Evolutionary conservation across 2,888 invertebrate genomes (phyloP).

Genomic region (Thymelicus lineola): DNA sequence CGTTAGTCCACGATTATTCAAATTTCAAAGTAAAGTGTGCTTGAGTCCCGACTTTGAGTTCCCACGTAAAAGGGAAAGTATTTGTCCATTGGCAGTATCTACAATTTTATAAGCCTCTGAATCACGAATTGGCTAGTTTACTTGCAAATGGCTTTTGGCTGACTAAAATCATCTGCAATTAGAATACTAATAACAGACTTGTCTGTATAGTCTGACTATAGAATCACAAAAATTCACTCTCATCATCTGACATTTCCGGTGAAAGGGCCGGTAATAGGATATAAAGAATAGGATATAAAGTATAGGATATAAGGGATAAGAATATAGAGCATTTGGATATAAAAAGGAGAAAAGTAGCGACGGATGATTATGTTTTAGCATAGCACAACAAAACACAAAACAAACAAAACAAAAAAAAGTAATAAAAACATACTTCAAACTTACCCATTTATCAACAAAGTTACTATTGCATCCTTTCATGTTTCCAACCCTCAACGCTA

Average conservation of each 20-base stretch:
- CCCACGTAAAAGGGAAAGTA: slow-evolving; percentile 56
- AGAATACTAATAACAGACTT: background rate
- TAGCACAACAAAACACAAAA: too few relatives aligned
- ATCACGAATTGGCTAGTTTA: slow-evolving; percentile 32
- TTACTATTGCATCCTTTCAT: background rate
- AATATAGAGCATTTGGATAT: too few relatives aligned
- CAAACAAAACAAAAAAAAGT: too few relatives aligned
- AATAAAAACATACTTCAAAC: too few relatives aligned
- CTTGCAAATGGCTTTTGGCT: slow-evolving; percentile 31
- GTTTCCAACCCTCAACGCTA: background rate
- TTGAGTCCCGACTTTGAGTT: slow-evolving; percentile 35
- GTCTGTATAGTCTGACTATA: too few relatives aligned
- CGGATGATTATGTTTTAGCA: too few relatives aligned
- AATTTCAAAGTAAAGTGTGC: background rate
- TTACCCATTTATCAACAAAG: background rate
- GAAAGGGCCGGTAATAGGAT: too few relatives aligned
- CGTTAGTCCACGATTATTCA: background rate
- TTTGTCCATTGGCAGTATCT: slow-evolving; percentile 43
- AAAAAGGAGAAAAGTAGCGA: too few relatives aligned
- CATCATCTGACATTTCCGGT: too few relatives aligned
- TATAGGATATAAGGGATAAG: too few relatives aligned
- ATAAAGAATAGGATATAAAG: too few relatives aligned
- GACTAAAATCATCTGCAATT: slow-evolving; percentile 22
- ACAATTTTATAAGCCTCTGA: slow-evolving; percentile 43
- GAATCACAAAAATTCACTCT: too few relatives aligned